Base-by-base conservation (phyloP, 2,888 invertebrate species). In the Macrosiphum euphorbiae region DNA sequence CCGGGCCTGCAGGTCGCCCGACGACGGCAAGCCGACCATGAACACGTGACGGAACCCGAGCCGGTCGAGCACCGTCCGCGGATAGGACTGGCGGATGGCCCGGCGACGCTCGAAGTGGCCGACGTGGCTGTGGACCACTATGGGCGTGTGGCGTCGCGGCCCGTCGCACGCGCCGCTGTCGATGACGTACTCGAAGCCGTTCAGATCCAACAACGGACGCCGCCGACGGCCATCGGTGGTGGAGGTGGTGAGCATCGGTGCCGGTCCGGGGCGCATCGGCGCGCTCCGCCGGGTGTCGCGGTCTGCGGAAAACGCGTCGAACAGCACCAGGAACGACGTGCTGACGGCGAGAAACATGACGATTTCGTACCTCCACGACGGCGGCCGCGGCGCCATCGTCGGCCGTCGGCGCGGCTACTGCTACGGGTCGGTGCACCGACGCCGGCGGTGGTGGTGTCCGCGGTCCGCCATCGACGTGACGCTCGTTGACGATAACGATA, bases 121-220 rank as follows among this genome's bases (percentile, higher is more conserved):
- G 3, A 86, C 86, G 44, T 90, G 61, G 24, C 94, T 94, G 86
- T 94, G 94, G n/a, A 94, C 90, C 28, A 94, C 28, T 3, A 94
- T 87, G 10, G 90, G 94, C 20, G 90, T 90, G 52, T 8, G 78
- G 35, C 20, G 28, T 4, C 20, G 35, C 7, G 90, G 86, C 7
- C 20, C 78, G 7, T 67, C n/a, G 61, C 94, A 94, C 16, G 26
- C 90, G n/a, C 44, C 55, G n/a, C 86, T 90, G 28, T 94, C 50
- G 16, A 52, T 24, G 13, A 88, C 52, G 55, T 92, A 88, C 20
- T 50, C 16, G n/a, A 92, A 92, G n/a, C 44, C 52, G 1, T 88
- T 1, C 7, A 88, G 20, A 28, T 92, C 44, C n/a, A 92, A 28
- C 24, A 92, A 28, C 78, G 55, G 50, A 2, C 78, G 52, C 5